Evolutionary conservation across 2,113 vertebrate genomes (phyloP).

Genomic region (Anthoscopus minutus): DNA sequence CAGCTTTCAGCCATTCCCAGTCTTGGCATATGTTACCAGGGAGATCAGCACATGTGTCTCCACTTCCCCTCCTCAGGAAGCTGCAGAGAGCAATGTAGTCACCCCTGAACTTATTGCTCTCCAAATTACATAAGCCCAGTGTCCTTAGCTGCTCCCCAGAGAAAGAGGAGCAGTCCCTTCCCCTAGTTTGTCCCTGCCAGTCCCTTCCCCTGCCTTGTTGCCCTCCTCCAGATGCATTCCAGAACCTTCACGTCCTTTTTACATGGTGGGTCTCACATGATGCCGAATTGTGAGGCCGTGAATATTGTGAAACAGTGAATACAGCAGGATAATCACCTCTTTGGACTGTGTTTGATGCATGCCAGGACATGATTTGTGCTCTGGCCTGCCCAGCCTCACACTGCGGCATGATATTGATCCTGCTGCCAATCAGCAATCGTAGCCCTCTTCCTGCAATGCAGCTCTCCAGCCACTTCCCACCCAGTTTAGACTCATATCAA

Average conservation of each 20-base stretch:
- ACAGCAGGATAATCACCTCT: not conserved
- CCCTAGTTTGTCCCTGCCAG: too few relatives aligned
- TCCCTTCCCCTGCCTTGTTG: not conserved
- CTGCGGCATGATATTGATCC: not conserved
- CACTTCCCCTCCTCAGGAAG: not conserved
- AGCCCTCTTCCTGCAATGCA: not conserved
- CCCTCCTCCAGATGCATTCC: not conserved
- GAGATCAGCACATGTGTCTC: not conserved
- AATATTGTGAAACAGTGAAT: not conserved
- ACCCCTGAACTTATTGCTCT: not conserved
- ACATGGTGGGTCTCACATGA: not conserved
- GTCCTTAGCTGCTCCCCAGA: not conserved
- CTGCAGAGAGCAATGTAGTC: not conserved
- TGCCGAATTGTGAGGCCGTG: accelerated
- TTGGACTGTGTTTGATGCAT: not conserved
- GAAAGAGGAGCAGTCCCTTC: too few relatives aligned
- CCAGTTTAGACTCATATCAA: not conserved
- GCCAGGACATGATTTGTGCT: not conserved
- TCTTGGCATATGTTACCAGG: not conserved
- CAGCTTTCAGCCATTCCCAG: not conserved
- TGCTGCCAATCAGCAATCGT: not conserved
- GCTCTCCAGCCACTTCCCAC: not conserved
- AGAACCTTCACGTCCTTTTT: not conserved
- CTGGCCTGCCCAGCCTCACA: not conserved
- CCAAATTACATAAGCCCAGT: not conserved